phyloP scores from a whole-genome alignment of 2,888 invertebrate species.

The Lapara coniferarum region DNA sequence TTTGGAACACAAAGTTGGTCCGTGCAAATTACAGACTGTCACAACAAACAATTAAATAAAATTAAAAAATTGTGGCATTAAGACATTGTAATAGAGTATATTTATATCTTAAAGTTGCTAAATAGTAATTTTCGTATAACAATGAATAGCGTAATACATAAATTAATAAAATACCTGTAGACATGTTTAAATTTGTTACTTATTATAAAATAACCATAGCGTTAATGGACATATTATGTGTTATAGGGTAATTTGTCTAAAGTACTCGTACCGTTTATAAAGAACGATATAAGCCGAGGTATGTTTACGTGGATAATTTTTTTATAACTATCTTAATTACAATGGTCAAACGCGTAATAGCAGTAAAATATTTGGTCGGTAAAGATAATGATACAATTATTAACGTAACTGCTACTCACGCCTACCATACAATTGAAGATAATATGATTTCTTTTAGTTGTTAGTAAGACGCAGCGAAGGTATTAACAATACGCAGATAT shows the following conservation, averaged over 20 bases:
- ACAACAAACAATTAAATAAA: neutral
- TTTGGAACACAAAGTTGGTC: neutral
- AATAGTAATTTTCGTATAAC: no score
- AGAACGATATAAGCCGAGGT: neutral
- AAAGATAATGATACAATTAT: constrained; percentile 9
- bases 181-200: neutral
- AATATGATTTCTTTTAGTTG: neutral
- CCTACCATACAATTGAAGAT: constrained; percentile 1
- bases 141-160: no score
- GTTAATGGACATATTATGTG: neutral
- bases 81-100: no score
- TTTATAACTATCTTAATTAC: constrained; percentile 13
- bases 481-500: no score
- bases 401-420: neutral
- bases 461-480: no score
- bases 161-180: neutral
- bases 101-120: no score
- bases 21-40: neutral
- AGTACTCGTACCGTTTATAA: neutral
- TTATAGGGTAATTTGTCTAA: constrained; percentile 12
- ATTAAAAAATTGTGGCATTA: no score
- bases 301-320: neutral
- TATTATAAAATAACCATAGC: neutral
- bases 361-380: neutral
- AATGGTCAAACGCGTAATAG: constrained; percentile 1